Evolutionary conservation across 2,888 invertebrate species (phyloP), one percentile per base, ranked within the genome.

Genomic region (Eupithecia abbreviata): DNA sequence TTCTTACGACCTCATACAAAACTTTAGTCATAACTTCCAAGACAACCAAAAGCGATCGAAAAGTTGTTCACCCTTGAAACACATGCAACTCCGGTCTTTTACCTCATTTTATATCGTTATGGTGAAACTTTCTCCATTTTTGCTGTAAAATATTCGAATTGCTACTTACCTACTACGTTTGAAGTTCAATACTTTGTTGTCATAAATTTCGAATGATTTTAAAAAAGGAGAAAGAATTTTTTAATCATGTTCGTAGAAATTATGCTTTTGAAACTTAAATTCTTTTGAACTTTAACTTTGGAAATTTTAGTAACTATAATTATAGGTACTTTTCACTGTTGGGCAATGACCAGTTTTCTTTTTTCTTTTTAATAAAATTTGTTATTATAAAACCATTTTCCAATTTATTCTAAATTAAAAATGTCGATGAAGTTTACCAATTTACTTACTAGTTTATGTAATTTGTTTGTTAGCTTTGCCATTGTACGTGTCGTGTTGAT

Each of bases 61-160:
- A 78, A 81, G 76, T 84, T 82, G 45, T 77, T 77, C 62, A 68
- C 62, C 77, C 68, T 30, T 68, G 15, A 51, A 72, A 69, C 69
- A 66, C 55, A 30, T 71, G 55, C 73, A 71, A 71, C 49, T 55
- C 70, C 69, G 67, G 42, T 66, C 72, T 65, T 70, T 69, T 43
- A 72, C 51, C 47, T 15, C 70, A 62, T 74, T 65, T 69, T 66
- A 18, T 45, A 72, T 72, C 42, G 66, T 74, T 74, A 77, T 69
- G 62, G 51, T 43, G 15, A 68, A 77, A 77, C 67, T 77, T 77
- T 72, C 7, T 6, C 30, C 62, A 62, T 68, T 58, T 4, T 58
- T 18, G 18, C 58, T 58, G 9, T 18, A 18, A 18, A 58, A 58
- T 30, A 58, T 58, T 18, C 1, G 18, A 58, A 58, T 58, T 58